These are phyloP conservation scores for Xiphydria camelus DNA, from an alignment of 2,888 invertebrate genomes.

Conservation along the genomic window DNA sequence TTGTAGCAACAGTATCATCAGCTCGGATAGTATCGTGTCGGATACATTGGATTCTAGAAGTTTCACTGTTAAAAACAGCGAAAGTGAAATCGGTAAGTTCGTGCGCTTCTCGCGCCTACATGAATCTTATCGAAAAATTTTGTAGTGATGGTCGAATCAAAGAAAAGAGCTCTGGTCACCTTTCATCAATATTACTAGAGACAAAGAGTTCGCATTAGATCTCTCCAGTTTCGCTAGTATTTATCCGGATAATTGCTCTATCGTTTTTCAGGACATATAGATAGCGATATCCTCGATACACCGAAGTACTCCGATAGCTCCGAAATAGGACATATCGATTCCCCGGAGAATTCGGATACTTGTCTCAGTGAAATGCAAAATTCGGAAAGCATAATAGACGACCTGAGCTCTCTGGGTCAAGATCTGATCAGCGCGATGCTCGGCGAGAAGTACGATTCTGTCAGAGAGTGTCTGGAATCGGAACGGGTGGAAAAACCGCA, in stretches of 20 bases:
- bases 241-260: conserved; percentile 39
- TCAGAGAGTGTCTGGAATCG: conserved; percentile 63
- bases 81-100: conserved; percentile 50
- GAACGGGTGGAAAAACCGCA: conserved; percentile 62
- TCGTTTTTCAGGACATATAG: conserved; percentile 46
- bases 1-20: conserved; percentile 47
- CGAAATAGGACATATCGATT: conserved; percentile 77
- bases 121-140: too few relatives aligned
- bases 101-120: too few relatives aligned
- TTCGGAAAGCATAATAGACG: conserved; percentile 79
- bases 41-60: conserved; percentile 46
- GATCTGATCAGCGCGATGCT: conserved; percentile 71
- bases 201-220: too few relatives aligned
- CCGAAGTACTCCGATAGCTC: conserved; percentile 45
- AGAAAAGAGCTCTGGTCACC: too few relatives aligned
- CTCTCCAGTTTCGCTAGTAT: too few relatives aligned
- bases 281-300: conserved; percentile 51
- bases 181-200: too few relatives aligned
- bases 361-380: conserved; percentile 72
- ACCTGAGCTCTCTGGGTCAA: conserved; percentile 72
- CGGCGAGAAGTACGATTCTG: conserved; percentile 66
- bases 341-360: conserved; percentile 78
- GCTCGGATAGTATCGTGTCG: conserved; percentile 46
- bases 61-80: conserved; percentile 44
- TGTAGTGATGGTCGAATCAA: too few relatives aligned